Base-by-base conservation (phyloP, 2,797 vertebrate species). In the Poecile montanus region DNA sequence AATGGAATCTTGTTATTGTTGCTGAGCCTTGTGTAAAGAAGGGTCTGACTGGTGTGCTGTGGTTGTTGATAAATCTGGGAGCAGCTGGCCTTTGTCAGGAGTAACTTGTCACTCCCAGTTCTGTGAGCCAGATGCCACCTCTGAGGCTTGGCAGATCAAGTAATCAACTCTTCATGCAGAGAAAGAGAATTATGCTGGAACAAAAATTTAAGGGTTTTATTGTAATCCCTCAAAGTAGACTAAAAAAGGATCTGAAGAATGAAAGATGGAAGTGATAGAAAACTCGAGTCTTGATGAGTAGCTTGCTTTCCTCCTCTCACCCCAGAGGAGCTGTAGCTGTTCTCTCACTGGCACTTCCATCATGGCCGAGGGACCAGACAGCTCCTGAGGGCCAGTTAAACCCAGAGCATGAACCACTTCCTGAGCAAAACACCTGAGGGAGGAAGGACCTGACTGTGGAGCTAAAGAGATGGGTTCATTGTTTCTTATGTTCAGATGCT, bases 401-500 rank as follows among this genome's bases (percentile, higher is more conserved):
- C 75, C 18, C 11, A 9, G 36, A 57, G 42, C 45, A n/a, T 61
- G 73, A 61, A 42, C 62, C 51, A 25, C 25, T 54, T 45, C 61
- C 44, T 83, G 54, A 36, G 9, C 34, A 11, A 51, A 70, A 47
- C 50, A 62, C 82, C 65, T 74, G 70, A 29, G 79, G 56, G 45
- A 47, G 76, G 73, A 58, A 77, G 76, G 66, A 16, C 34, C 51
- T 68, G 57, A 6, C 26, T 15, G 29, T 18, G 70, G 29, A 76
- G 54, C 48, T 48, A 2, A 5, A 1, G 76, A 70, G 51, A 29
- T 88, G 36, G 16, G 78, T 85, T 66, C 21, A 53, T 67, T 86
- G 23, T 88, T 57, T 76, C 47, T 44, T 40, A 0, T 34, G 8
- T 95, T 67, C 70, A 98, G 98, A 97, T 98, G 91, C 92, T 98